Base-by-base conservation (phyloP, 2,113 vertebrate species). In the Perca schrenkii region DNA sequence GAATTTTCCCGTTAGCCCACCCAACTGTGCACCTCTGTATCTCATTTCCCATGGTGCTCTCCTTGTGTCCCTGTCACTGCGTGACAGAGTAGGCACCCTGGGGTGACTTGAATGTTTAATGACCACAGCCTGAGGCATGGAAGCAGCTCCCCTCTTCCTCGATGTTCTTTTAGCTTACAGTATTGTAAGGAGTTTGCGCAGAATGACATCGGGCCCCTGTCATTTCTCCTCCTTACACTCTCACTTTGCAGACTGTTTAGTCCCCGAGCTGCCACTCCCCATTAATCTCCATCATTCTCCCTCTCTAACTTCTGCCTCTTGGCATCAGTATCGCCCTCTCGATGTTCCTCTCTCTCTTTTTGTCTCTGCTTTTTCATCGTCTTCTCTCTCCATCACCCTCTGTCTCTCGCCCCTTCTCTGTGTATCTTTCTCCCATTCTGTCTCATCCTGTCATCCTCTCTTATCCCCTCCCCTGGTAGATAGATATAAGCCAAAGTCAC, bases 251-350 rank as follows among this genome's bases (percentile, higher is more conserved):
- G 76, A 85, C 77, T 86, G 73, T 86, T 85, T 83, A 77, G 86
- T 88, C 89, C 83, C 86, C 3, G 34, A 85, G 87, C 86, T 93
- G 93, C 89, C 89, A 83, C 82, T 86, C 85, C 77, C 86, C 86
- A 92, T 92, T 94, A 86, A 94, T 93, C 89, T 93, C 90, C 81
- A 91, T 94, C 93, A 91, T 86, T 86, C 87, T 64, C 61, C 79
- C 79, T 67, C 84, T 82, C 77, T 79, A 87, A 62, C 85, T 80
- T 22, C 80, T 83, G 72, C 80, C 89, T 86, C 85, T 85, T 83
- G 87, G 84, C 82, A 83, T 86, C 76, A 76, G 76, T 81, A 76
- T 85, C 72, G 25, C 78, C 28, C 65, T 50, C 74, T 60, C 70
- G 5, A 34, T 80, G 61, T 67, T 57, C 25, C 53, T 16, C 52